Evolutionary conservation across 2,888 invertebrate species (phyloP).

Genomic region (Dolomedes plantarius): DNA sequence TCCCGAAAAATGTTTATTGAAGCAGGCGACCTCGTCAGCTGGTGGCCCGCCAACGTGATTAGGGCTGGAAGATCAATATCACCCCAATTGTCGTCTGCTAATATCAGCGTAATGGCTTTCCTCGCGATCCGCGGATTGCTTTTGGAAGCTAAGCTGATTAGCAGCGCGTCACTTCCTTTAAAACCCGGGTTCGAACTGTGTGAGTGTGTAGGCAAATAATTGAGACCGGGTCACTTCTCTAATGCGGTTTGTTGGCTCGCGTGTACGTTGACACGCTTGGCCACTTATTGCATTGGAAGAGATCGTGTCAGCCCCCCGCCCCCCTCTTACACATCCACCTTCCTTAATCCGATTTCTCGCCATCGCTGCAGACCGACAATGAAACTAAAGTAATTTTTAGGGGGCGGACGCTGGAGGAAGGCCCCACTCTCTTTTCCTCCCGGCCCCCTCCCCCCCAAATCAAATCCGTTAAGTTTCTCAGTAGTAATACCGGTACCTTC

Average conservation of each 20-base stretch:
- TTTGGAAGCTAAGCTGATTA: slow-evolving; percentile 38
- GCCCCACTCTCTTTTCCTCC: not conserved
- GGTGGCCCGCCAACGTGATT: not conserved
- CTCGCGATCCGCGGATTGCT: slow-evolving; percentile 6
- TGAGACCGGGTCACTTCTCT: slow-evolving; percentile 63
- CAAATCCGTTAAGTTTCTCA: slow-evolving; percentile 71
- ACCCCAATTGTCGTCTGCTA: not conserved
- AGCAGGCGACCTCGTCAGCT: not conserved
- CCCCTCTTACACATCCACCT: too few species aligned
- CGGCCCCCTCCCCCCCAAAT: slow-evolving; percentile 33
- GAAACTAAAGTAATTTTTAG: slow-evolving; percentile 72
- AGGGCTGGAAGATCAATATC: not conserved
- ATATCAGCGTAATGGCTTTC: slow-evolving; percentile 4
- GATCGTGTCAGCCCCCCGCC: slow-evolving; percentile 52
- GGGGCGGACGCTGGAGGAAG: slow-evolving; percentile 27
- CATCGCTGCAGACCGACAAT: slow-evolving; percentile 66
- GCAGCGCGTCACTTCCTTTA: slow-evolving; percentile 41
- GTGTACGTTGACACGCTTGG: slow-evolving; percentile 58
- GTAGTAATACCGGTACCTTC: slow-evolving; percentile 29
- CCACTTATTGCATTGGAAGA: slow-evolving; percentile 67
- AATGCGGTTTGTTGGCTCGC: slow-evolving; percentile 51
- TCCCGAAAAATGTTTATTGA: not conserved
- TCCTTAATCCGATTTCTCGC: slow-evolving; percentile 70
- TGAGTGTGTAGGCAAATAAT: slow-evolving; percentile 57
- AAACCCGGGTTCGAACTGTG: slow-evolving; percentile 26